These are phyloP conservation scores for Escarpia spicata DNA, from an alignment of 2,888 invertebrate genomes.

Conservation along the genomic window DNA sequence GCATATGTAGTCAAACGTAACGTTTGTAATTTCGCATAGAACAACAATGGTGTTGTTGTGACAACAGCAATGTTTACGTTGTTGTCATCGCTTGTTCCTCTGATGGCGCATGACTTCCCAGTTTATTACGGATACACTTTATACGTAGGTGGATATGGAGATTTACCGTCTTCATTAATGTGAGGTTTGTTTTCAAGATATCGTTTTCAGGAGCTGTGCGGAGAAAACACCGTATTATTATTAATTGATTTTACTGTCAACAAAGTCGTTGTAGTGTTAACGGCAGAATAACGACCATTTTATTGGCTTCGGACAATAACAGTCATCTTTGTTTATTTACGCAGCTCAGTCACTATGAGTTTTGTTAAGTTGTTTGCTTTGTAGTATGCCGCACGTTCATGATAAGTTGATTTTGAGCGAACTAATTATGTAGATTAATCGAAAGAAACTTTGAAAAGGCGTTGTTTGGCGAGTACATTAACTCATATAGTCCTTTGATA, in stretches of 20 bases:
- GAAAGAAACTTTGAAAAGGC: too few relatives aligned
- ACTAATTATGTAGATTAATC: too few relatives aligned
- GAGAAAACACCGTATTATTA: background rate
- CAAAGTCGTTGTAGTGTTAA: background rate
- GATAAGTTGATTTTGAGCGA: too few relatives aligned
- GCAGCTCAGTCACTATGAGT: background rate
- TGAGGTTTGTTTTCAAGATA: background rate
- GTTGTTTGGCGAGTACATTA: too few relatives aligned
- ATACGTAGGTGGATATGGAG: background rate
- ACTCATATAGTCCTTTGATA: too few relatives aligned
- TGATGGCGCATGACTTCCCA: background rate
- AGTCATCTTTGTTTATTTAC: background rate
- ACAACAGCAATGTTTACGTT: background rate
- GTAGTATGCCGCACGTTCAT: background rate
- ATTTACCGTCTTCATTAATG: background rate
- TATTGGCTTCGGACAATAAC: background rate
- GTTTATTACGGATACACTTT: background rate
- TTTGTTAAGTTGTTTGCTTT: background rate
- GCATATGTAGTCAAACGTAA: background rate
- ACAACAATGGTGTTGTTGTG: background rate
- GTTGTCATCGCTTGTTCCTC: background rate
- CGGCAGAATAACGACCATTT: background rate
- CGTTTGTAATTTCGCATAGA: background rate
- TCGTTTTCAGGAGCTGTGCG: too few relatives aligned
- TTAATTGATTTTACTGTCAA: background rate